Percentiles rank a stretch among this genome's conserved stretches.
These are phyloP conservation scores for Semicossyphus pulcher DNA, from an alignment of 2,113 vertebrate genomes.

Conservation along the genomic window DNA sequence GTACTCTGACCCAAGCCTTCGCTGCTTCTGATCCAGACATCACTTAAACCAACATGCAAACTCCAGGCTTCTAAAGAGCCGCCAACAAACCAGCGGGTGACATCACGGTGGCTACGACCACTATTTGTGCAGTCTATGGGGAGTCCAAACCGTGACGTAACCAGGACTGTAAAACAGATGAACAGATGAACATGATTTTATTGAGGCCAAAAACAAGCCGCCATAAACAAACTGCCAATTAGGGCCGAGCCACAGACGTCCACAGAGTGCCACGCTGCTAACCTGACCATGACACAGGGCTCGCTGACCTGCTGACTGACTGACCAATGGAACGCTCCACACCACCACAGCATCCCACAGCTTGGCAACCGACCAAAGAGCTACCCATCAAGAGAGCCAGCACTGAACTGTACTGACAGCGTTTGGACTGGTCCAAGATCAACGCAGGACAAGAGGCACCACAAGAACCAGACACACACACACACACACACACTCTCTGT, in stretches of 20 bases:
- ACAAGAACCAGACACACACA: slow-evolving; percentile 49
- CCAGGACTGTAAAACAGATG: slow-evolving; percentile 3
- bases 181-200: slow-evolving; percentile 27
- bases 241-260: slow-evolving; percentile 20
- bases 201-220: slow-evolving; percentile 31
- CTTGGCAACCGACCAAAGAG: slow-evolving; percentile 45
- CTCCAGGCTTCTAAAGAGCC: too few species aligned
- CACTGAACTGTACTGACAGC: slow-evolving; percentile 44
- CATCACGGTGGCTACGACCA: neutral
- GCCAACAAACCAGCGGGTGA: neutral
- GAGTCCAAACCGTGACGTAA: slow-evolving; percentile 15
- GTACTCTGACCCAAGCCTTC: too few species aligned
- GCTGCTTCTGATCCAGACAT: too few species aligned
- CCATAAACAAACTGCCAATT: slow-evolving; percentile 17
- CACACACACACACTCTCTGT: slow-evolving; percentile 48
- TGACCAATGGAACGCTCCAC: slow-evolving; percentile 31
- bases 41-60: neutral
- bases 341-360: slow-evolving; percentile 25
- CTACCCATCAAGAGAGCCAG: slow-evolving; percentile 36
- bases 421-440: slow-evolving; percentile 68
- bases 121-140: neutral
- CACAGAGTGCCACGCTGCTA: slow-evolving; percentile 26
- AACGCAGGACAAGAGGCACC: slow-evolving; percentile 71
- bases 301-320: slow-evolving; percentile 38
- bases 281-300: slow-evolving; percentile 14